Evolutionary conservation across 1,140 invertebrate species (phyloP).

Genomic region (Leptinotarsa lineolata): DNA sequence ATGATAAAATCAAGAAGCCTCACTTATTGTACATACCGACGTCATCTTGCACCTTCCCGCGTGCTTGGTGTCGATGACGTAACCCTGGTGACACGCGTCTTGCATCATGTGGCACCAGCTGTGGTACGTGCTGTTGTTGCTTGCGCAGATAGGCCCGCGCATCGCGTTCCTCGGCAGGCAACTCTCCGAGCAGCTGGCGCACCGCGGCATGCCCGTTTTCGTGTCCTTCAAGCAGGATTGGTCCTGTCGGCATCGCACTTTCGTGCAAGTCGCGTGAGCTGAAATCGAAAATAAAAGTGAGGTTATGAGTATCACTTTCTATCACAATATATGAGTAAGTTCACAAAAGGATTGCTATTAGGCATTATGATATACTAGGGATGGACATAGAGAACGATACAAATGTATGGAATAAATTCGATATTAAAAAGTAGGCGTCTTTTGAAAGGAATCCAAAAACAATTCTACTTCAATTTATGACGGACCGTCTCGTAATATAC

Average conservation of each 20-base stretch:
- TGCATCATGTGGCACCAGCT: constrained; percentile 88
- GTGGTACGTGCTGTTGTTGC: constrained; percentile 80
- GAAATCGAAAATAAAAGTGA: constrained; percentile 39
- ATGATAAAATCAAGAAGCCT: too few species aligned
- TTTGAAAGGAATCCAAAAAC: too few species aligned
- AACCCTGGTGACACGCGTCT: constrained; percentile 79
- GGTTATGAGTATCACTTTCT: neutral
- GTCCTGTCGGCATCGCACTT: constrained; percentile 72
- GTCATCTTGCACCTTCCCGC: constrained; percentile 65
- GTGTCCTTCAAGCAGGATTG: constrained; percentile 78
- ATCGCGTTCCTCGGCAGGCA: constrained; percentile 59
- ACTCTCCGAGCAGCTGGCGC: constrained; percentile 72
- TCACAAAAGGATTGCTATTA: neutral
- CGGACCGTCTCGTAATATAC: too few species aligned
- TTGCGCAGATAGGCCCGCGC: constrained; percentile 72
- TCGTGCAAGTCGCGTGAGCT: constrained; percentile 77
- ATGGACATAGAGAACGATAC: too few species aligned
- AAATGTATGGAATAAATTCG: too few species aligned
- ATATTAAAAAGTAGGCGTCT: too few species aligned
- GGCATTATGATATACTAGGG: too few species aligned
- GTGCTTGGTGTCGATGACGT: constrained; percentile 76
- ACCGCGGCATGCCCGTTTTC: constrained; percentile 71
- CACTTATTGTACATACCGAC: neutral
- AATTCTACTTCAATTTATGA: too few species aligned
- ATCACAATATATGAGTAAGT: neutral